phyloP scores from a whole-genome alignment of 53 echinoderm and acorn worm species.

The Glandiceps talaboti region DNA sequence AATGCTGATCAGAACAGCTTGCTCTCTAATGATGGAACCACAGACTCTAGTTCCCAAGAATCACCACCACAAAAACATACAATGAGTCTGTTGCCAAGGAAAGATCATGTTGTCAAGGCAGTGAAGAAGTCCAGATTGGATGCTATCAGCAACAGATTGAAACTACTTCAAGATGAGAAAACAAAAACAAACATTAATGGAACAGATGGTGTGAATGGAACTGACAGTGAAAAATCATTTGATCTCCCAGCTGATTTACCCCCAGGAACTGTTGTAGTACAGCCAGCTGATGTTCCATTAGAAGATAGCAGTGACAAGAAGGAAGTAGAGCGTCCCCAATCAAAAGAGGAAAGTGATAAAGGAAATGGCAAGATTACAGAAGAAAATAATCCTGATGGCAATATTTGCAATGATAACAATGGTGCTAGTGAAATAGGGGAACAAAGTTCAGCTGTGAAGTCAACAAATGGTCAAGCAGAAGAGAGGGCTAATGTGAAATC shows the following conservation, averaged over 20 bases:
- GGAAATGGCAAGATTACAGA: neutral
- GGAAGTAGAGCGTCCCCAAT: neutral
- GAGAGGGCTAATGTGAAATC: neutral
- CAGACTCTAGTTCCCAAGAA: neutral
- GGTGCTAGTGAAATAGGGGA: neutral
- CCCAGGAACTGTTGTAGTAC: conserved; percentile 1
- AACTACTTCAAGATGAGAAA: neutral
- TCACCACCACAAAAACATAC: neutral
- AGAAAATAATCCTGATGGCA: neutral
- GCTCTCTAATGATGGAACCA: neutral
- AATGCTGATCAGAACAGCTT: neutral
- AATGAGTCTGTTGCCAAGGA: neutral
- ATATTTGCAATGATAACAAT: conserved; percentile 7
- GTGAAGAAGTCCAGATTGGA: neutral
- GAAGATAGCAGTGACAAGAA: too few species aligned
- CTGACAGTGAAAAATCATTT: too few species aligned
- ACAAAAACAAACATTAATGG: neutral
- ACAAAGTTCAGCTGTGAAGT: neutral
- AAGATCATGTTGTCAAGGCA: neutral
- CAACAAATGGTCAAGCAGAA: neutral
- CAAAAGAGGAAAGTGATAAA: neutral
- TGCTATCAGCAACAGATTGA: neutral
- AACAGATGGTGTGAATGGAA: neutral
- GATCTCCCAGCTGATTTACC: conserved; percentile 10
- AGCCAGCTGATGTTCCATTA: conserved; percentile 6